Conservation (phyloP, 2,797 vertebrate genomes). For the Spea hammondii region DNA sequence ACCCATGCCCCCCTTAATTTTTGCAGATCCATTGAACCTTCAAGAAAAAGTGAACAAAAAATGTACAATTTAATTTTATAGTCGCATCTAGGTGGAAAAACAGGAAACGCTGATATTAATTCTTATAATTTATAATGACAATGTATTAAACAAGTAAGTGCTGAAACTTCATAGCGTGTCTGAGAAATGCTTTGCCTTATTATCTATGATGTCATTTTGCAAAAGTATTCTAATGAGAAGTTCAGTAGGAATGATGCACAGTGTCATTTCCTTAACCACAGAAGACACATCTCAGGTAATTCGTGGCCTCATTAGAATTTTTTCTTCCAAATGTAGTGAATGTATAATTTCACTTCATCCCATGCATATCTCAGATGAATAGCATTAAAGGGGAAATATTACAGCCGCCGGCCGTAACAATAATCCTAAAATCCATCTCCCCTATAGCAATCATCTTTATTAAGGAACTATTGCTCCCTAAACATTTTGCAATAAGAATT, state of each 20-base stretch:
- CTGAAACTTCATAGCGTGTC: conserved; percentile 13
- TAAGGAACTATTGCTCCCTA: no score
- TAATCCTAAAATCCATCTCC: no score
- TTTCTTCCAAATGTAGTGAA: conserved; percentile 5
- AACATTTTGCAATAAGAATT: no score
- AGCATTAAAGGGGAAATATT: no score
- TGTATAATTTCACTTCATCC: neutral
- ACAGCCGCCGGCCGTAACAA: no score
- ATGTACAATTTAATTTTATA: no score
- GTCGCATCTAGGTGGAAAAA: no score
- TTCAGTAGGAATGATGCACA: conserved; percentile 30
- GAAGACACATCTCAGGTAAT: conserved; percentile 17
- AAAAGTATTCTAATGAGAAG: conserved; percentile 14
- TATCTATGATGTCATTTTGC: conserved; percentile 18
- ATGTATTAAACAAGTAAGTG: conserved; percentile 23
- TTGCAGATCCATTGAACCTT: no score
- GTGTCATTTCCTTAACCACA: conserved; percentile 23
- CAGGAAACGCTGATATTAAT: neutral
- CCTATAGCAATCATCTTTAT: no score
- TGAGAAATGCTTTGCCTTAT: conserved; percentile 21
- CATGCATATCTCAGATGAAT: neutral
- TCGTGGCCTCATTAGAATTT: conserved; percentile 2
- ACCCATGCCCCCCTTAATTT: no score
- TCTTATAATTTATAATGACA: conserved; percentile 30
- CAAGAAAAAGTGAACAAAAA: no score